Conservation (phyloP, 1,140 invertebrate genomes). For the Asbolus verrucosus region DNA sequence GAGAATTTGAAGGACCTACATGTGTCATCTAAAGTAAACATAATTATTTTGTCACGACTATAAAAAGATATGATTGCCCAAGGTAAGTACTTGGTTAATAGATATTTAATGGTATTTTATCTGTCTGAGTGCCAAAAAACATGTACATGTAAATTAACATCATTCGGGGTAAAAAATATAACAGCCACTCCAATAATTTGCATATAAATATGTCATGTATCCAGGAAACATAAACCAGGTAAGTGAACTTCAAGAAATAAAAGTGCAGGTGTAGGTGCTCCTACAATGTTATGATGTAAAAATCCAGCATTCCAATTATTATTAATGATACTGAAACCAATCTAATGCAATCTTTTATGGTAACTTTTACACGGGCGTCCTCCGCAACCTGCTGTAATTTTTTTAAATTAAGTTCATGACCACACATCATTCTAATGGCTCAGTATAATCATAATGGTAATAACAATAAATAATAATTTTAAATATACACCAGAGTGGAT, state of each 20-base stretch:
- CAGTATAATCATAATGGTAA: no score
- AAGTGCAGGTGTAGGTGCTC: not conserved
- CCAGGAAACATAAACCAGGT: not conserved
- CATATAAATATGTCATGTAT: no score
- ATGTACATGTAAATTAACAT: no score
- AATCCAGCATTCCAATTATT: not conserved
- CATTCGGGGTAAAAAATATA: no score
- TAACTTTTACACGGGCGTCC: not conserved
- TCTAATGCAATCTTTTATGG: not conserved
- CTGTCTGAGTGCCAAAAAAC: no score
- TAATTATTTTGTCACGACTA: slow-evolving; percentile 29
- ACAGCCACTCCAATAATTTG: no score
- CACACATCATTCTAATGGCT: not conserved
- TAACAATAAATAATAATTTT: no score
- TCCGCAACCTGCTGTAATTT: not conserved
- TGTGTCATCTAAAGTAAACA: slow-evolving; percentile 24
- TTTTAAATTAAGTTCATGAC: slow-evolving; percentile 7
- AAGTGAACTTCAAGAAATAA: not conserved
- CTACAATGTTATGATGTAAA: not conserved
- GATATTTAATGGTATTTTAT: not conserved
- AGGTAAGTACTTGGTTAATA: slow-evolving; percentile 4
- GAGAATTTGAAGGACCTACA: slow-evolving; percentile 9
- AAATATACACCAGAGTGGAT: no score
- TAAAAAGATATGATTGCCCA: slow-evolving; percentile 15
- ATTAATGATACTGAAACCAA: not conserved